Percentiles rank a stretch among this genome's conserved stretches.
These are phyloP conservation scores for Upupa epops DNA, from an alignment of 2,113 vertebrate genomes.

Conservation along the genomic window DNA sequence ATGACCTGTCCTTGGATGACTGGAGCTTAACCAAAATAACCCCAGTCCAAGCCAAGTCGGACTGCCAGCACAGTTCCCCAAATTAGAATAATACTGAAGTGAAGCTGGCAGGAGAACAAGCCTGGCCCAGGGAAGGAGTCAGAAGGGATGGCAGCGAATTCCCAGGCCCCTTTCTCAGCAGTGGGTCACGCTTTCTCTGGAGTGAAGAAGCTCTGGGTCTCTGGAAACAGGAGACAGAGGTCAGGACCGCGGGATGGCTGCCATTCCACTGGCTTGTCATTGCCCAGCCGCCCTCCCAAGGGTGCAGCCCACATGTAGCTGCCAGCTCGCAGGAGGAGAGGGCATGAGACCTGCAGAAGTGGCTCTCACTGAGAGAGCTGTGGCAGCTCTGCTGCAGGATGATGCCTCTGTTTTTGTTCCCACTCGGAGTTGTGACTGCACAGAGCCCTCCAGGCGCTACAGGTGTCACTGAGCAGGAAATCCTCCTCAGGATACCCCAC, in stretches of 20 bases:
- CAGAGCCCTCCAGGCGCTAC: accelerated
- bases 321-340: not conserved
- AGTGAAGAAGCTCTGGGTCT: not conserved
- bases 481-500: accelerated
- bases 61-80: conserved; percentile 56
- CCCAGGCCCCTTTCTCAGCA: not conserved
- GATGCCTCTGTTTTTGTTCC: not conserved
- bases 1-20: conserved; percentile 51
- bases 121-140: not conserved
- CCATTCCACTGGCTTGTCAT: not conserved
- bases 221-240: not conserved
- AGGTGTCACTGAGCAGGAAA: not conserved
- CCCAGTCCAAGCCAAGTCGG: not conserved
- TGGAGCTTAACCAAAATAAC: conserved; percentile 45
- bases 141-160: conserved; percentile 25
- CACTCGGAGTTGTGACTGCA: not conserved
- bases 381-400: not conserved
- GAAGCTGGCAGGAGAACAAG: conserved; percentile 20
- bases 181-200: accelerated
- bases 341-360: accelerated
- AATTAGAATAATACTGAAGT: conserved; percentile 58
- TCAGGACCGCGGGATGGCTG: not conserved
- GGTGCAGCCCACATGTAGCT: not conserved
- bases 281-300: not conserved
- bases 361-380: accelerated